Conservation (phyloP, 1,140 invertebrate genomes). For the Colletes gigas region DNA sequence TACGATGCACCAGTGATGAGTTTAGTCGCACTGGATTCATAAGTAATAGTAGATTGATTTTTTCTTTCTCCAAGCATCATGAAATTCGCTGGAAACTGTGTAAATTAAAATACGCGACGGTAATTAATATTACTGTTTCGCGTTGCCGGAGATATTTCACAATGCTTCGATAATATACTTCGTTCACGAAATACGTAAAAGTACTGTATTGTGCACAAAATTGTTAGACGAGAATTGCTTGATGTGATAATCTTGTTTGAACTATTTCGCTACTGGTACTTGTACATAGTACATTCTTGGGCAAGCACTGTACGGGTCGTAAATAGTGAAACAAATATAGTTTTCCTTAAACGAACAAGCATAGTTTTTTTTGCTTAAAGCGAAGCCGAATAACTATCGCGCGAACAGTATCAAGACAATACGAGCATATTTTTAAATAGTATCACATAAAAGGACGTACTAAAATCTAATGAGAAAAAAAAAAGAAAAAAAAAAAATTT, state of each 20-base stretch:
- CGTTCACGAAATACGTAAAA: conserved; percentile 8
- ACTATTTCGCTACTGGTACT: conserved; percentile 22
- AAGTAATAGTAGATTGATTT: conserved; percentile 1
- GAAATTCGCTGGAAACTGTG: conserved; percentile 3
- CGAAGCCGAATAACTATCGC: not conserved
- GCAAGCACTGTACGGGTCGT: conserved; percentile 5
- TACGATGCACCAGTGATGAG: not conserved
- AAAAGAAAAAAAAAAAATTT: conserved; percentile 7
- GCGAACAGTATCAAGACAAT: not conserved
- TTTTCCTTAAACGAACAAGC: not conserved
- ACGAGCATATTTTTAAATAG: not conserved
- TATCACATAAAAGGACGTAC: not conserved
- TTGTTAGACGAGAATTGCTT: conserved; percentile 27
- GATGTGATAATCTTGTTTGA: conserved; percentile 9
- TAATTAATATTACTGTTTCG: not conserved
- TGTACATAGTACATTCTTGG: conserved; percentile 37
- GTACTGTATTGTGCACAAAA: conserved; percentile 33
- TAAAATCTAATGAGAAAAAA: conserved; percentile 24
- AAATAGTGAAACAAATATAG: not conserved
- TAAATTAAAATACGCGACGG: not conserved
- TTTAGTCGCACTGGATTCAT: not conserved
- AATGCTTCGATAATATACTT: conserved; percentile 22
- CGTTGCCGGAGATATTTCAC: conserved; percentile 22
- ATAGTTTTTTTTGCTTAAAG: not conserved
- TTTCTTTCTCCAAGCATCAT: conserved; percentile 15